Percentiles rank a stretch among this genome's conserved stretches.
Evolutionary conservation across 2,797 vertebrate genomes (phyloP).

Genomic region (Alauda arvensis): DNA sequence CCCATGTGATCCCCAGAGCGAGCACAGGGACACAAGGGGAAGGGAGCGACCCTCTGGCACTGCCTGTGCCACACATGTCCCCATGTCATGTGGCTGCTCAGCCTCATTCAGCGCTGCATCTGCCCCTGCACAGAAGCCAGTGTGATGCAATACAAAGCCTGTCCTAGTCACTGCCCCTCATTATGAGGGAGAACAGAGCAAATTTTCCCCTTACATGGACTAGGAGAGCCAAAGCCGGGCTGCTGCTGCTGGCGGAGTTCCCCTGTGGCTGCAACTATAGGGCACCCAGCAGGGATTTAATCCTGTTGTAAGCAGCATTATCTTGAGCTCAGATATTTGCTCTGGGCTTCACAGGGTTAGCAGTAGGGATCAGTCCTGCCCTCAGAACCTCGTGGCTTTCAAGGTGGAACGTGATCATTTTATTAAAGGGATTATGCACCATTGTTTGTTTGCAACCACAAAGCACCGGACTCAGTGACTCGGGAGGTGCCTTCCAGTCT

Average conservation of each 20-base stretch:
- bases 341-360: slow-evolving; percentile 43
- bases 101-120: not conserved
- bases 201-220: slow-evolving; percentile 59
- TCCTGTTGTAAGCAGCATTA: slow-evolving; percentile 60
- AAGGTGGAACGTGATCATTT: slow-evolving; percentile 42
- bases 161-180: slow-evolving; percentile 27
- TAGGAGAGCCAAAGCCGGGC: not conserved
- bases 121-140: slow-evolving; percentile 7
- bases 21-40: not conserved
- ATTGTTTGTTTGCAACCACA: slow-evolving; percentile 46
- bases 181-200: slow-evolving; percentile 39
- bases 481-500: slow-evolving; percentile 24
- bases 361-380: slow-evolving; percentile 46
- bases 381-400: slow-evolving; percentile 35
- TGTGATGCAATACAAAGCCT: not conserved
- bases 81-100: not conserved
- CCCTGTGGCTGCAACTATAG: slow-evolving; percentile 32
- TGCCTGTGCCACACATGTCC: not conserved
- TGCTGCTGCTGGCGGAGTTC: slow-evolving; percentile 5
- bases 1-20: not conserved
- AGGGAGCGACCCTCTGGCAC: not conserved
- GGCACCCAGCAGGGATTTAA: slow-evolving; percentile 53
- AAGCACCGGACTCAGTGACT: not conserved
- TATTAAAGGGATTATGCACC: slow-evolving; percentile 50
- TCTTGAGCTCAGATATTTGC: slow-evolving; percentile 52